Evolutionary conservation across 2,888 invertebrate species (phyloP).

Genomic region (Pseudococcus viburni): DNA sequence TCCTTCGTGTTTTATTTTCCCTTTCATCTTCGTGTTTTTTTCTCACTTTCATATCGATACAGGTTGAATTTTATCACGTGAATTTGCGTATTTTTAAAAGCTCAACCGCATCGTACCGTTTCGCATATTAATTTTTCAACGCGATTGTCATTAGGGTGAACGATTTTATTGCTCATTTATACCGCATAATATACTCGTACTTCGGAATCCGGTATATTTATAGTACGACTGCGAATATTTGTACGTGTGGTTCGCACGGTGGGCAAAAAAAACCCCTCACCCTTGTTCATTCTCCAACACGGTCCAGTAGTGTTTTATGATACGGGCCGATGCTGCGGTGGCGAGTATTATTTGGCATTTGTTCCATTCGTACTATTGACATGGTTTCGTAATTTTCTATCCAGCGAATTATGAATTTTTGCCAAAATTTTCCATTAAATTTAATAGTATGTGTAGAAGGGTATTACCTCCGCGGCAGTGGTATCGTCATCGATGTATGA

Average conservation of each 20-base stretch:
- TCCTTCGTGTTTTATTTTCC: neutral
- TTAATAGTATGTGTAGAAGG: slow-evolving; percentile 8
- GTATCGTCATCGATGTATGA: neutral
- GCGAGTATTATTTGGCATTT: slow-evolving; percentile 40
- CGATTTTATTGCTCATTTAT: slow-evolving; percentile 38
- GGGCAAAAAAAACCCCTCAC: neutral
- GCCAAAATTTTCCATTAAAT: slow-evolving; percentile 42
- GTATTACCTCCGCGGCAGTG: neutral
- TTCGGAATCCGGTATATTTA: neutral
- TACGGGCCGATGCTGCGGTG: neutral
- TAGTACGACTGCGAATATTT: neutral
- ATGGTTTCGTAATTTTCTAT: slow-evolving; percentile 17
- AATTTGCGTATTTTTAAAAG: neutral
- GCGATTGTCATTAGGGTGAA: slow-evolving; percentile 33
- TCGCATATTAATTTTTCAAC: slow-evolving; percentile 37
- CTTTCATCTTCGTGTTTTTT: neutral
- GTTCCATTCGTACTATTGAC: slow-evolving; percentile 35
- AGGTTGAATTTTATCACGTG: neutral
- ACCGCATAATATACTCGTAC: neutral
- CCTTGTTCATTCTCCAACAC: neutral
- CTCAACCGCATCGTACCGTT: neutral
- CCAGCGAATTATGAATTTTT: slow-evolving; percentile 39
- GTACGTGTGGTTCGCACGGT: neutral
- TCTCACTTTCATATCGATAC: neutral
- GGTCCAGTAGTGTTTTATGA: neutral